A percentile compares a stretch with the other conserved stretches of the same genome.
These are phyloP conservation scores for Anagyrus pseudococci DNA, from an alignment of 2,888 invertebrate genomes.

Conservation along the genomic window DNA sequence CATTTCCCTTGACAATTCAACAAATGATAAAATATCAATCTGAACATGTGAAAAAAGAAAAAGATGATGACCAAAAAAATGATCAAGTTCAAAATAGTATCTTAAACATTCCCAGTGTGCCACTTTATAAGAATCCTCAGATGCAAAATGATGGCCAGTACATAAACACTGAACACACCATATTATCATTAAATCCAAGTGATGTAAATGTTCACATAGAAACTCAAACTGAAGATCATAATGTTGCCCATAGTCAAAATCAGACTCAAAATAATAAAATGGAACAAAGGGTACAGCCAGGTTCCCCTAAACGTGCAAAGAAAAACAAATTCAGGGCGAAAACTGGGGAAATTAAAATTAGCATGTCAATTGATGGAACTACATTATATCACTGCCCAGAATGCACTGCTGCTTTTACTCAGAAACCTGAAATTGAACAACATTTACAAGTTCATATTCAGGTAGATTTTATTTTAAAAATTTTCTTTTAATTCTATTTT, in stretches of 20 bases:
- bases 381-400: constrained; percentile 63
- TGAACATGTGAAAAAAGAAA: constrained; percentile 54
- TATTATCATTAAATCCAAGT: constrained; percentile 52
- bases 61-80: constrained; percentile 50
- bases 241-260: constrained; percentile 33
- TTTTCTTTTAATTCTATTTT: not conserved
- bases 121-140: constrained; percentile 52
- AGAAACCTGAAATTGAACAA: constrained; percentile 61
- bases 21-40: constrained; percentile 57
- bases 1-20: constrained; percentile 56
- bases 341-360: constrained; percentile 60
- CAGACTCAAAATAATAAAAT: constrained; percentile 44
- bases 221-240: constrained; percentile 45
- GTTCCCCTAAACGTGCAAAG: constrained; percentile 52
- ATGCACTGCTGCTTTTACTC: constrained; percentile 61
- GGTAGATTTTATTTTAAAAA: constrained; percentile 41
- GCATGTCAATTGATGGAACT: constrained; percentile 59
- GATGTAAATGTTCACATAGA: constrained; percentile 55
- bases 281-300: constrained; percentile 51
- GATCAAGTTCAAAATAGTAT: constrained; percentile 56
- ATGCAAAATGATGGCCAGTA: constrained; percentile 51
- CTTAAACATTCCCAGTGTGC: constrained; percentile 58
- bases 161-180: constrained; percentile 50
- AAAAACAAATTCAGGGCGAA: constrained; percentile 60
- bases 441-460: constrained; percentile 60